A percentile compares a stretch with the other conserved stretches of the same genome.
These are phyloP conservation scores for Poeciliopsis paucimaculata DNA, from an alignment of 2,797 vertebrate species.

Conservation along the genomic window DNA sequence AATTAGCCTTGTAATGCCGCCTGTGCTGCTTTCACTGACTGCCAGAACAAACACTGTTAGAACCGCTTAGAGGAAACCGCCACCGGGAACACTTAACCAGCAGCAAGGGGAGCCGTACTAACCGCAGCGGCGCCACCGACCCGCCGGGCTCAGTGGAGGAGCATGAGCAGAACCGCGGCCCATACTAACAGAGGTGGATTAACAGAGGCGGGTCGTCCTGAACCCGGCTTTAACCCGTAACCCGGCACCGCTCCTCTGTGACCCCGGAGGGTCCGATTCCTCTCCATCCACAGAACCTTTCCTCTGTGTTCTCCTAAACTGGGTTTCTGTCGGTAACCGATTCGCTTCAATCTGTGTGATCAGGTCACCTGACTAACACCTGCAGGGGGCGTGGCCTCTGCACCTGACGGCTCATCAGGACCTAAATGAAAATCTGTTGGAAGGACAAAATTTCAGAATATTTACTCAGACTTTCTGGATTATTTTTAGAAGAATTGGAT, in stretches of 20 bases:
- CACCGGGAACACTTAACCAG: slow-evolving; percentile 87
- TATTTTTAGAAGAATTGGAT: too few relatives aligned
- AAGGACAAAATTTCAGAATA: background rate
- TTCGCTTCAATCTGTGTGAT: background rate
- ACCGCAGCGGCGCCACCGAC: slow-evolving; percentile 82
- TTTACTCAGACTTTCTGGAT: background rate
- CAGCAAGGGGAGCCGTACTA: slow-evolving; percentile 86
- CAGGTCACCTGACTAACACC: slow-evolving; percentile 22
- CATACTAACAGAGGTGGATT: slow-evolving; percentile 89
- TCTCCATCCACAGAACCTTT: background rate
- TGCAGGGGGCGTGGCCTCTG: slow-evolving; percentile 44
- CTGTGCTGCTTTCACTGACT: slow-evolving; percentile 98
- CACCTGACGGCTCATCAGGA: background rate
- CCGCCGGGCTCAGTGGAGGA: slow-evolving; percentile 7
- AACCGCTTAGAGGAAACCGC: slow-evolving; percentile 88
- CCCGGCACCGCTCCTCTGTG: background rate
- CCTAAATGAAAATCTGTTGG: background rate
- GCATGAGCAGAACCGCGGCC: slow-evolving; percentile 70
- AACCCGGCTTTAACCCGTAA: background rate
- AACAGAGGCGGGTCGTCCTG: slow-evolving; percentile 59
- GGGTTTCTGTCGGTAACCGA: background rate
- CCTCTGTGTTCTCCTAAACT: background rate
- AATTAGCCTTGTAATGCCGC: slow-evolving; percentile 92
- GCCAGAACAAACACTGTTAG: slow-evolving; percentile 90
- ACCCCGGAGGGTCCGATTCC: slow-evolving; percentile 3